Base-by-base conservation (phyloP, 1,140 invertebrate species). In the Procambarus clarkii region DNA sequence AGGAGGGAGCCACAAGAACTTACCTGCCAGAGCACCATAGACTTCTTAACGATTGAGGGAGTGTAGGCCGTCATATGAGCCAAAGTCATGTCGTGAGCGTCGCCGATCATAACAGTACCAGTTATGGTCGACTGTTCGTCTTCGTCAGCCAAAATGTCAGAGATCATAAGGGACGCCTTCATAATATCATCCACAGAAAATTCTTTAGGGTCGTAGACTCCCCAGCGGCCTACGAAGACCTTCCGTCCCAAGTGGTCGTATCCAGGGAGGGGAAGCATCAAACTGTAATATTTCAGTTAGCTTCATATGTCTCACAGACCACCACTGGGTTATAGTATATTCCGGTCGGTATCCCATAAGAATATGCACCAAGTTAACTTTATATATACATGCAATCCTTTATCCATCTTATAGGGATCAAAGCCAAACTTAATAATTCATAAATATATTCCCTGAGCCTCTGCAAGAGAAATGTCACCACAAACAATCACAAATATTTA, bases 11-110 rank as follows among this genome's bases (percentile, higher is more conserved):
- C 13, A 5, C 1, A n/a, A 69, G 21, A n/a, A 21, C 77, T 84
- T 93, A 94, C 94, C 94, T 96, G 96, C 96, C 96, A 97, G 7
- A 96, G 94, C 82, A 95, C 95, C 0, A 96, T 96, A 9, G 96
- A 94, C 91, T 94, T 94, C 91, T 94, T 94, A n/a, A 94, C 89
- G 44, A 94, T 89, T 4, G 93, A 71, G 3, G 94, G 94, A 0
- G 94, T 94, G 77, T 94, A 92, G 88, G 94, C 93, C 45, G 93
- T 58, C 44, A 94, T 86, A 80, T 94, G 94, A 81, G 93, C 92
- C 76, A 94, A 79, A 34, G 92, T 93, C 79, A 94, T 93, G 71
- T 92, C 93, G 46, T 92, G 91, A 15, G 94, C 92, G 92, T 94
- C 94, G 58, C 94, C 93, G 85, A 94, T 93, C 80, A 94, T 93